These are phyloP conservation scores for Coptodon rendalli DNA, from an alignment of 2,113 vertebrate species.

Conservation along the genomic window DNA sequence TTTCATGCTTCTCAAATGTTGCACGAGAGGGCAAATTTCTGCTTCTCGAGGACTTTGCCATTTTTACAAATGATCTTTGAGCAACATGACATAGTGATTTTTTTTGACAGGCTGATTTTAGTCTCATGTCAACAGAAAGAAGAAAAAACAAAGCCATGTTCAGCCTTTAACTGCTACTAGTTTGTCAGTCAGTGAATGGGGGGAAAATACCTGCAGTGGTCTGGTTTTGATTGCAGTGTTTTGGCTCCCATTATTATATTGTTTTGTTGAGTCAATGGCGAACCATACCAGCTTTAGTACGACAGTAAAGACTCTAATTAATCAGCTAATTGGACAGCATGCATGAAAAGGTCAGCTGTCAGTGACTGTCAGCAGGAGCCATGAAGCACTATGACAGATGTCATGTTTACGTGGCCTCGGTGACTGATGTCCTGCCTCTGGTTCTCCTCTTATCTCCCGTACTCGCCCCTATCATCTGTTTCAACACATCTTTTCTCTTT, in stretches of 20 bases:
- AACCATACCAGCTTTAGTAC: conserved; percentile 2
- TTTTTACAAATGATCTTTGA: conserved; percentile 5
- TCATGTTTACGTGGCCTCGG: conserved; percentile 43
- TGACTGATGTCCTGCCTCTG: conserved; percentile 29
- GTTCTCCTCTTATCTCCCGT: background rate
- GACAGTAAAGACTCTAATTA: conserved; percentile 45
- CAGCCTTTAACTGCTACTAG: background rate
- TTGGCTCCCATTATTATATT: background rate
- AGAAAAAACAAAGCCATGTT: background rate
- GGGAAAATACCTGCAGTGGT: background rate
- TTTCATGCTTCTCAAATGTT: conserved; percentile 40
- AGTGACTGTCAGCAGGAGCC: conserved; percentile 32
- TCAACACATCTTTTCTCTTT: background rate
- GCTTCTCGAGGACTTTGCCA: conserved; percentile 9
- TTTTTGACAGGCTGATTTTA: background rate
- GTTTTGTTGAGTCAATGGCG: background rate
- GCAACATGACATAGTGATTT: conserved; percentile 1
- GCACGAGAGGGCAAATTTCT: conserved; percentile 2
- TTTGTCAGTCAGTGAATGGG: background rate
- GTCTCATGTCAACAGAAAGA: background rate
- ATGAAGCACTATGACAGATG: conserved; percentile 44
- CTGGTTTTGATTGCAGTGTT: background rate
- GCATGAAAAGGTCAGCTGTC: conserved; percentile 61
- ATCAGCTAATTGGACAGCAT: conserved; percentile 60
- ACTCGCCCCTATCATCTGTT: background rate